Evolutionary conservation across 1,140 invertebrate species (phyloP), one percentile per base, ranked within the genome.

Genomic region (Psix sp.): DNA sequence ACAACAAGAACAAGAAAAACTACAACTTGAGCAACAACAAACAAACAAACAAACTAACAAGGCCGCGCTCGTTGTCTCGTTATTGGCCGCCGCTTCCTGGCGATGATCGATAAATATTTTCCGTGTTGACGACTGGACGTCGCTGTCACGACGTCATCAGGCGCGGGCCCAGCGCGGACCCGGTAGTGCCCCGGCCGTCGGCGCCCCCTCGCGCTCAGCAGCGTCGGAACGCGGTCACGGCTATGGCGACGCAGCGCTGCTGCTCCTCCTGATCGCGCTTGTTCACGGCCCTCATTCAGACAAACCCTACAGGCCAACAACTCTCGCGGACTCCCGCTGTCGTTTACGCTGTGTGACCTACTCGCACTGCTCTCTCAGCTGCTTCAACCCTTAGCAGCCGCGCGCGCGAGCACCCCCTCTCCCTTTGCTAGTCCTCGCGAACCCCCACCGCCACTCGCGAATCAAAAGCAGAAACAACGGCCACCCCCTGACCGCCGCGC

Each of bases 341-440:
- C 73, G 75, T 79, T 79, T 68, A 80, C 82, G 76, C 77, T 83
- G 74, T n/a, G n/a, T 85, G 84, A 85, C 84, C 84, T 84, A 85
- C 79, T 84, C 84, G 81, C 79, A 78, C 78, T 80, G 79, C 79
- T 83, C 82, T 84, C 84, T 84, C 84, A 83, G 84, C 82, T 85
- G 82, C 82, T 84, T 79, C 79, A 84, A 83, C 79, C 81, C 81
- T 80, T 78, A 77, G 79, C 77, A n/a, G n/a, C n/a, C n/a, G n/a
- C n/a, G n/a, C n/a, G 46, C 35, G 33, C 36, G 33, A 5, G 9
- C 10, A 33, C 63, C 17, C 38, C 42, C 31, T 36, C 38, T 39
- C 31, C 68, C 31, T 36, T 33, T 39, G 26, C 68, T 40, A 36
- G 29, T 66, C 62, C 54, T 59, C 43, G 39, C 46, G 18, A 43